These are phyloP conservation scores for Drosophila nebulosa DNA, from an alignment of 1,140 invertebrate species.

Conservation along the genomic window DNA sequence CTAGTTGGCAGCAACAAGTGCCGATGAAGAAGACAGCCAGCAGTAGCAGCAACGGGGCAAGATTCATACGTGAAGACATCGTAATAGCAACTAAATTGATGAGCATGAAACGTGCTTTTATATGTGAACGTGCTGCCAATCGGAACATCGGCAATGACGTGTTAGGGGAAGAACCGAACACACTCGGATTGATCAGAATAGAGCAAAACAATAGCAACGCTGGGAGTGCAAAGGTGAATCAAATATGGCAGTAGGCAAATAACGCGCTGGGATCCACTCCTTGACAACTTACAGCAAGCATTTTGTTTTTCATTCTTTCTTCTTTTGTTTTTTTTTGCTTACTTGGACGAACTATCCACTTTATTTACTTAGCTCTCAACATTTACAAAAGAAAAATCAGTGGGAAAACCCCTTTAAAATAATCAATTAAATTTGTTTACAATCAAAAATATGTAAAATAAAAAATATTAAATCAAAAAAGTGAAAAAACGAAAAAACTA, in stretches of 20 bases:
- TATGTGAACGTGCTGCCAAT: background rate
- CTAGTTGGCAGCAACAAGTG: conserved; percentile 16
- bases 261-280: no score
- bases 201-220: background rate
- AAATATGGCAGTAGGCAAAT: no score
- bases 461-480: conserved; percentile 13
- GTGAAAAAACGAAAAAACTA: conserved; percentile 11
- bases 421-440: background rate
- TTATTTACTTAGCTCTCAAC: background rate
- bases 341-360: background rate
- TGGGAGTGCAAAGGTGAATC: no score
- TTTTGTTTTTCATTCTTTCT: no score
- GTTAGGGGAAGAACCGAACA: conserved; percentile 6
- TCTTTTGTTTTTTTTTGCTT: no score
- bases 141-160: background rate
- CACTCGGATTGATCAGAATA: background rate
- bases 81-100: conserved; percentile 21
- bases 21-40: background rate
- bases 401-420: conserved; percentile 15
- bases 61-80: conserved; percentile 24
- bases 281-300: no score
- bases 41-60: conserved; percentile 22
- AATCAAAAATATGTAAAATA: background rate
- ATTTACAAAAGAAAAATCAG: conserved; percentile 17
- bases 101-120: conserved; percentile 23